Evolutionary conservation across 2,113 vertebrate species (phyloP), one percentile per base, ranked within the genome.

Genomic region (Indicator maculatus): DNA sequence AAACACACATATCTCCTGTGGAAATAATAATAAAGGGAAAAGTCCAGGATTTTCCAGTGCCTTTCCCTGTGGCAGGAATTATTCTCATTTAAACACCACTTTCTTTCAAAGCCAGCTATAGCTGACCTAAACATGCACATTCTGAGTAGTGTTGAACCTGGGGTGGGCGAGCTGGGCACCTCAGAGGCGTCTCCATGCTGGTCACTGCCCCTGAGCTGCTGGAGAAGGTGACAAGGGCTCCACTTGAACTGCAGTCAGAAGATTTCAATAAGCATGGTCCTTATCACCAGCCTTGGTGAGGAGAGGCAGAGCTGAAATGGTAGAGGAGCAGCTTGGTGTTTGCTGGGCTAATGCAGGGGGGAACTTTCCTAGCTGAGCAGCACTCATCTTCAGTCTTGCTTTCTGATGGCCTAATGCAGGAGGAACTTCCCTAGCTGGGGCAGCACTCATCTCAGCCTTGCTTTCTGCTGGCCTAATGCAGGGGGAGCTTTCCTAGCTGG

Each of bases 281-380:
- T 45, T 39, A 5, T 8, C 36, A 14, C 30, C 41, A 45, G 58
- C 50, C 30, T 16, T 16, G 33, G 47, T 4, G 3, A 1, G 0
- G 1, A 11, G 53, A 26, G 21, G 2, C 3, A 8, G 70, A 28
- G 78, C 53, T 9, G 45, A 5, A 59, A 23, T 19, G 79, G 9
- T 11, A 1, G 7, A 5, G 44, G n/a, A 36, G 55, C 69, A 31
- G 38, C 24, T 47, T 3, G 2, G 13, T 2, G 1, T 4, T 50
- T n/a, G 30, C 31, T 12, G 38, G 38, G 44, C 65, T 36, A 36
- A 36, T 36, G 36, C 36, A 36, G 36, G 36, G 8, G 8, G 36
- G 36, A 36, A 36, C 36, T 36, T 36, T 36, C 36, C 36, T 36
- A 8, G 36, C 36, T 36, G 36, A 8, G 36, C 36, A 36, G 36